Evolutionary conservation across 2,797 vertebrate genomes (phyloP).

Genomic region (Pipistrellus nathusii): DNA sequence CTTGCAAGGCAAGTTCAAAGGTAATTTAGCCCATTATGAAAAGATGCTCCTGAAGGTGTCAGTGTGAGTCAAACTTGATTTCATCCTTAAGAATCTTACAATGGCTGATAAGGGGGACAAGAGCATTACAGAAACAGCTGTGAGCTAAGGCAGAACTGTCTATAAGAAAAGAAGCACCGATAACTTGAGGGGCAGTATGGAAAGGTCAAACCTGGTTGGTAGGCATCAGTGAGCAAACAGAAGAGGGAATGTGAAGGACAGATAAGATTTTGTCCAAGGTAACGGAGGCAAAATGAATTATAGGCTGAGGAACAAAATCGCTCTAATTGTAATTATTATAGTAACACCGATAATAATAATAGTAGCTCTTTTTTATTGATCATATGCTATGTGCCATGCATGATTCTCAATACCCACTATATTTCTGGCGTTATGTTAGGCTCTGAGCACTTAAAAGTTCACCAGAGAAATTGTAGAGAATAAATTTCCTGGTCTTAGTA

Average conservation of each 20-base stretch:
- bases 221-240: background rate
- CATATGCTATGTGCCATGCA: background rate
- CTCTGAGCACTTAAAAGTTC: background rate
- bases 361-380: background rate
- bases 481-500: slow-evolving; percentile 17
- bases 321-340: background rate
- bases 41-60: slow-evolving; percentile 28
- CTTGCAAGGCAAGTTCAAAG: background rate
- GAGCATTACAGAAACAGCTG: background rate
- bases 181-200: background rate
- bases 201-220: background rate
- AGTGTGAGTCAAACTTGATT: background rate
- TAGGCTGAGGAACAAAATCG: background rate
- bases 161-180: background rate
- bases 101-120: background rate
- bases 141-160: background rate
- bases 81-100: background rate
- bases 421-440: background rate
- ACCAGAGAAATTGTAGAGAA: background rate
- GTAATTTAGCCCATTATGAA: background rate
- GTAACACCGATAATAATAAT: background rate
- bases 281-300: slow-evolving; percentile 39
- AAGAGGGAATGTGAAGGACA: background rate
- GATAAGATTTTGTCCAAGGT: slow-evolving; percentile 28
- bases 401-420: background rate